Conservation (phyloP, 2,113 vertebrate species). For the Calidris pygmaea region DNA sequence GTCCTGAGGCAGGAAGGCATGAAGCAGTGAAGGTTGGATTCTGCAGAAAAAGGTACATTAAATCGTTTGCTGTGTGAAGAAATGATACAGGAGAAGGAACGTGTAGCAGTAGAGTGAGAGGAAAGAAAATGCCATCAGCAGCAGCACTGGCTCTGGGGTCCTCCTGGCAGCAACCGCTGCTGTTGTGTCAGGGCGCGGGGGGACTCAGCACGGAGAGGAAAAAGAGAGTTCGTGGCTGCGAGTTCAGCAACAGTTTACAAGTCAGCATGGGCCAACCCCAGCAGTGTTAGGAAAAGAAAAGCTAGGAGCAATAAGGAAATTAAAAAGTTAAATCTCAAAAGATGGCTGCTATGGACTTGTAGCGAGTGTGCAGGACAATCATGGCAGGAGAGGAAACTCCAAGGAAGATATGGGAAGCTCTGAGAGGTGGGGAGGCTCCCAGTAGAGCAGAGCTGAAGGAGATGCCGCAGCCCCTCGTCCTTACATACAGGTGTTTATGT, state of each 20-base stretch:
- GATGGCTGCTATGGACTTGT: neutral
- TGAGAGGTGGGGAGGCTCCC: neutral
- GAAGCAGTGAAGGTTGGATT: neutral
- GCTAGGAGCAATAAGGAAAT: neutral
- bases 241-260: neutral
- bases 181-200: neutral
- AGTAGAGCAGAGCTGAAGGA: neutral
- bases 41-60: neutral
- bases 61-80: neutral
- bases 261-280: accelerated
- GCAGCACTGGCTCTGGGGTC: accelerated
- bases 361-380: accelerated
- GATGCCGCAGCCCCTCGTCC: neutral
- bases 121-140: neutral
- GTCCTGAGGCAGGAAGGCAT: neutral
- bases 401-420: neutral
- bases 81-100: neutral
- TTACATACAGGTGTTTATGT: accelerated
- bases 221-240: neutral
- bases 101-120: accelerated
- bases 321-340: neutral
- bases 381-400: neutral
- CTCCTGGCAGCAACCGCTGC: neutral
- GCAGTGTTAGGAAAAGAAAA: neutral
- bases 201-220: neutral